These are phyloP conservation scores for Pitangus sulphuratus DNA, from an alignment of 2,797 vertebrate genomes.

Conservation along the genomic window DNA sequence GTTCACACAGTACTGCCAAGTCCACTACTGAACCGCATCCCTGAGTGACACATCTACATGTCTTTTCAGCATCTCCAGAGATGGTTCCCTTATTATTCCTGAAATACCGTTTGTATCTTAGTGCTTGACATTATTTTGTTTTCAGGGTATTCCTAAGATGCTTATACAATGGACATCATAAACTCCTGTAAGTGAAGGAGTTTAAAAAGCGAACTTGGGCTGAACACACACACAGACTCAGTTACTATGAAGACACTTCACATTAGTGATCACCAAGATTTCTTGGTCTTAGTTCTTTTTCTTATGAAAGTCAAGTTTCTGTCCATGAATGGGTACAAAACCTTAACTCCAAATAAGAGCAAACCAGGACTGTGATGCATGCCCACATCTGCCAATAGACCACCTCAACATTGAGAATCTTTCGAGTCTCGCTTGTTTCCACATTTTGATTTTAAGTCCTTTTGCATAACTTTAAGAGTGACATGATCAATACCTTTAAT, in stretches of 20 bases:
- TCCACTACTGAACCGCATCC: background rate
- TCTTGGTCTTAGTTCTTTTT: background rate
- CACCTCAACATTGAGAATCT: background rate
- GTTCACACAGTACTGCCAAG: background rate
- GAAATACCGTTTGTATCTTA: background rate
- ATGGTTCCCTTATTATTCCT: background rate
- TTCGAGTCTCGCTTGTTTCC: background rate
- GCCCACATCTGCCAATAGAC: accelerated
- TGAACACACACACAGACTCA: background rate
- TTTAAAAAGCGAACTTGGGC: background rate
- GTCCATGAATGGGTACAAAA: background rate
- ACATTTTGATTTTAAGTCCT: background rate
- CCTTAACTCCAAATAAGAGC: background rate
- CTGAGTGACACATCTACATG: background rate
- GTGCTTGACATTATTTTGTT: background rate
- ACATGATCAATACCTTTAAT: background rate
- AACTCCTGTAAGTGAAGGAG: background rate
- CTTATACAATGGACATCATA: background rate
- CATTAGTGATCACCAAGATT: background rate
- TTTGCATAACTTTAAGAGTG: background rate
- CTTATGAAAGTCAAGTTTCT: background rate
- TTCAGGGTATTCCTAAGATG: background rate
- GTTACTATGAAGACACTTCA: background rate
- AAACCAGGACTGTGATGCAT: background rate
- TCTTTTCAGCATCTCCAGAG: background rate